These are phyloP conservation scores for Endomychus coccineus DNA, from an alignment of 2,888 invertebrate species.

Conservation along the genomic window DNA sequence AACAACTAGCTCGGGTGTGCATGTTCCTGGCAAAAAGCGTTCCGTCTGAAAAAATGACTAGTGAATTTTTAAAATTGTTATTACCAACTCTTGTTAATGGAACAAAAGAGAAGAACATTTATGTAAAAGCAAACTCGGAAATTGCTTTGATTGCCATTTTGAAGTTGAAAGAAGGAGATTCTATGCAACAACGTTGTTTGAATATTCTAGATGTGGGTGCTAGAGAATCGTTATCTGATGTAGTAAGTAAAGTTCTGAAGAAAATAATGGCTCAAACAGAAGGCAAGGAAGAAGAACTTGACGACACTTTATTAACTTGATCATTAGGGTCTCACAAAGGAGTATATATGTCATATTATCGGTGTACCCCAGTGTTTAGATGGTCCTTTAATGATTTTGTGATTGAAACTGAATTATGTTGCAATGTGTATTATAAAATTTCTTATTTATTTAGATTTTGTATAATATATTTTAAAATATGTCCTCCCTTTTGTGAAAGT, in stretches of 20 bases:
- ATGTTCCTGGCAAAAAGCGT: conserved; percentile 64
- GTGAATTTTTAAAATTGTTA: conserved; percentile 66
- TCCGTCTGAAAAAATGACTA: conserved; percentile 52
- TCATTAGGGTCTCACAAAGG: conserved; percentile 21
- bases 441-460: conserved; percentile 6
- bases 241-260: conserved; percentile 79
- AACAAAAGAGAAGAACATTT: conserved; percentile 95
- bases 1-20: conserved; percentile 75
- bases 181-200: conserved; percentile 66
- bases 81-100: conserved; percentile 94
- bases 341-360: conserved; percentile 1
- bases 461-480: conserved; percentile 3
- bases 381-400: no score
- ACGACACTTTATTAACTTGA: conserved; percentile 85
- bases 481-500: no score
- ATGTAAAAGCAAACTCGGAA: conserved; percentile 91
- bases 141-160: conserved; percentile 82
- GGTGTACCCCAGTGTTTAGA: no score
- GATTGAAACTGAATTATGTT: conserved; percentile 5
- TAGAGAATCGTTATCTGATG: conserved; percentile 80
- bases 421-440: conserved; percentile 10
- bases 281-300: conserved; percentile 85
- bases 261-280: conserved; percentile 70
- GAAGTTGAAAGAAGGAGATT: conserved; percentile 66
- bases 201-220: conserved; percentile 78